These are phyloP conservation scores for Vespertilio murinus DNA, from an alignment of 2,797 vertebrate species.

Conservation along the genomic window DNA sequence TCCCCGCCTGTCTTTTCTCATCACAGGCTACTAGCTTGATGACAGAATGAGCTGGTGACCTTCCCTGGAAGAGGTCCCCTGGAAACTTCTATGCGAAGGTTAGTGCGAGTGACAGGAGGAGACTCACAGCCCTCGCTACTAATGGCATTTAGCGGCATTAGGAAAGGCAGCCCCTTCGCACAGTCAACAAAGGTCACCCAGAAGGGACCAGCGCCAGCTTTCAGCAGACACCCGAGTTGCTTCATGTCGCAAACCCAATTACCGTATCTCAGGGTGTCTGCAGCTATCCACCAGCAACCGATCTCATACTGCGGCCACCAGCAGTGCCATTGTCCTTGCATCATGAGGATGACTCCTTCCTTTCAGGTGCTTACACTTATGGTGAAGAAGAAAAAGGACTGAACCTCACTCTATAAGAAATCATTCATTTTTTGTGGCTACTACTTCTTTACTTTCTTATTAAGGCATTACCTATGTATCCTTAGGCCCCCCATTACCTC, in stretches of 20 bases:
- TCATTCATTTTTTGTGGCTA: background rate
- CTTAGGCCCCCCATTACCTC: too few species aligned
- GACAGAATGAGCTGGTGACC: slow-evolving; percentile 55
- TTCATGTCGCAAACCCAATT: slow-evolving; percentile 60
- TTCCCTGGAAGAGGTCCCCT: slow-evolving; percentile 46
- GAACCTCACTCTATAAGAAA: background rate
- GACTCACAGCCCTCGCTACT: slow-evolving; percentile 65
- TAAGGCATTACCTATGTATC: too few species aligned
- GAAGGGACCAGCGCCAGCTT: slow-evolving; percentile 31
- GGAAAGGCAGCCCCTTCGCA: slow-evolving; percentile 48
- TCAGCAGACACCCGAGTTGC: slow-evolving; percentile 1
- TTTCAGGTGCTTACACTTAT: background rate
- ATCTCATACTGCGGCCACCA: background rate
- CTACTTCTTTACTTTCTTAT: too few species aligned
- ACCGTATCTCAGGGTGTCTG: background rate
- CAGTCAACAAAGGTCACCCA: slow-evolving; percentile 68
- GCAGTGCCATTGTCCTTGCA: background rate
- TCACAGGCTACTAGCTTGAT: slow-evolving; percentile 59
- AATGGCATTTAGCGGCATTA: slow-evolving; percentile 59
- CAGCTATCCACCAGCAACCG: background rate
- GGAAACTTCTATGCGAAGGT: slow-evolving; percentile 59
- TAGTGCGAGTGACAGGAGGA: slow-evolving; percentile 67
- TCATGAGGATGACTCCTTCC: background rate
- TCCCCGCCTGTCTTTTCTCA: slow-evolving; percentile 61
- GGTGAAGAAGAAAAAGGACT: background rate